phyloP scores from a whole-genome alignment of 2,888 invertebrate genomes.

The Acanthopleura granulata region DNA sequence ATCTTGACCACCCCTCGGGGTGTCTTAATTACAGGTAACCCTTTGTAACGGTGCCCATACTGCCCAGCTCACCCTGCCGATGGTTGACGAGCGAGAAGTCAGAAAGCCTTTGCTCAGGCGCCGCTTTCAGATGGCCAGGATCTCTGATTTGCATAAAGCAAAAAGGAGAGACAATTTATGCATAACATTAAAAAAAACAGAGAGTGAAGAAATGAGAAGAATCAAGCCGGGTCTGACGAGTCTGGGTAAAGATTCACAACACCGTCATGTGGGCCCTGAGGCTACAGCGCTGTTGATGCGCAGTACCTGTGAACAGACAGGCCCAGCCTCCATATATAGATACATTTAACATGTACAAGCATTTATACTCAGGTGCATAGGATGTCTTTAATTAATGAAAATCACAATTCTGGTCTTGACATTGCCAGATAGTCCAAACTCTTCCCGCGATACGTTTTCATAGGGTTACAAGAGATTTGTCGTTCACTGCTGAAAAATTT shows the following conservation, averaged over 20 bases:
- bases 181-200: background rate
- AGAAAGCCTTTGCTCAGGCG: background rate
- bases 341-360: too few relatives aligned
- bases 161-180: conserved; percentile 4
- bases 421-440: too few relatives aligned
- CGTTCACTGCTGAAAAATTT: too few relatives aligned
- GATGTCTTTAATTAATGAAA: too few relatives aligned
- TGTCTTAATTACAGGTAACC: too few relatives aligned
- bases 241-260: background rate
- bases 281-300: background rate
- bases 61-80: background rate
- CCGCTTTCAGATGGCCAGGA: background rate
- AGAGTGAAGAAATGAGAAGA: background rate
- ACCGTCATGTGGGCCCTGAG: background rate
- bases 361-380: too few relatives aligned
- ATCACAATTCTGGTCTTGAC: too few relatives aligned
- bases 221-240: background rate
- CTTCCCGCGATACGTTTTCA: too few relatives aligned
- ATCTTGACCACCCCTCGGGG: too few relatives aligned
- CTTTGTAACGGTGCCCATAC: background rate
- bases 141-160: conserved; percentile 3
- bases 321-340: too few relatives aligned
- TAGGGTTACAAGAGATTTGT: too few relatives aligned
- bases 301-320: background rate
- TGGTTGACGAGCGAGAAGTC: background rate